Conservation (phyloP, 2,888 invertebrate genomes). For the Pyrgus malvae region DNA sequence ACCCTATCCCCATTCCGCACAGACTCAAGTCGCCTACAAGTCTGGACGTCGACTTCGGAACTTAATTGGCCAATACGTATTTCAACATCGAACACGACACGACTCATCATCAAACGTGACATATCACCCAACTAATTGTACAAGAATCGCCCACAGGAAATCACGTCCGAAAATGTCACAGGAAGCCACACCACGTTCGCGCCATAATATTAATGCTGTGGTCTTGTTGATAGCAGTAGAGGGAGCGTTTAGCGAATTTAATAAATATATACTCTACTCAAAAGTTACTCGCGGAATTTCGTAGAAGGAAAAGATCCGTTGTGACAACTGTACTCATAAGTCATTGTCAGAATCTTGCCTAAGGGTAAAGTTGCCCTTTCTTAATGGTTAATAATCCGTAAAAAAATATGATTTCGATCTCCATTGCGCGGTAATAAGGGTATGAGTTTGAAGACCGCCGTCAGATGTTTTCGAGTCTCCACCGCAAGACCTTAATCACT, state of each 20-base stretch:
- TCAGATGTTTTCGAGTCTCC: no score
- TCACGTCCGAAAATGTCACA: conserved; percentile 67
- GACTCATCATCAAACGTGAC: background rate
- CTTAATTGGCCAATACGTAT: background rate
- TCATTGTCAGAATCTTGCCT: no score
- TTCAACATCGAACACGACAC: background rate
- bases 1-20: no score
- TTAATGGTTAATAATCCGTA: no score
- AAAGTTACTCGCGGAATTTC: no score
- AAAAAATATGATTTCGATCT: no score
- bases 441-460: no score
- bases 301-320: no score
- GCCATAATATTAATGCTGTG: conserved; percentile 32
- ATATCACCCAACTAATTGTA: conserved; percentile 14
- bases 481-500: no score
- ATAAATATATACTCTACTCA: background rate
- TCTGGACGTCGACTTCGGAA: background rate
- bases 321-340: no score
- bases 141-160: conserved; percentile 46
- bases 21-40: background rate
- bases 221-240: background rate
- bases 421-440: no score
- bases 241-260: background rate
- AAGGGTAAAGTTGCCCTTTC: no score
- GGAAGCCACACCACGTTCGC: conserved; percentile 52